Evolutionary conservation across 1,140 invertebrate species (phyloP), one percentile per base, ranked within the genome.

Genomic region (Pinna nobilis): DNA sequence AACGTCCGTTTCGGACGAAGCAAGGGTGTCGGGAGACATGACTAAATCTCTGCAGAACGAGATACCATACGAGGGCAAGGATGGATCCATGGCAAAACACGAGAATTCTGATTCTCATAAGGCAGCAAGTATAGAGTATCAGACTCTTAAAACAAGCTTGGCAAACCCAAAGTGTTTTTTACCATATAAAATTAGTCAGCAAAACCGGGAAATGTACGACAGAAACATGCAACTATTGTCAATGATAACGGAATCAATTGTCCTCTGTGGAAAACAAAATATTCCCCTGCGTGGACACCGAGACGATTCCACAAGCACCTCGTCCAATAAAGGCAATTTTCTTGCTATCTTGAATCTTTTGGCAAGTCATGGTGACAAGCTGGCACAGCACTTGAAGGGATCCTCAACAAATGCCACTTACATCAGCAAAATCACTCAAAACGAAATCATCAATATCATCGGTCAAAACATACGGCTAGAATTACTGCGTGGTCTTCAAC

Each of bases 251-350:
- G 23, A 65, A 65, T 33, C 63, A 4, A 9, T 65, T 32, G 23
- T 65, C 18, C 32, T 65, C 9, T 65, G 63, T 50, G 47, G 63
- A 25, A 65, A 65, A 25, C 63, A 49, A 41, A 65, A 49, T 30
- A 65, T 65, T 32, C 18, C 63, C 15, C 30, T 65, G 15, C 13
- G 63, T 47, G 63, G 63, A 50, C 63, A 65, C 28, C 18, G 63
- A 32, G 63, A 49, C 44, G 63, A 65, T 32, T 47, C 39, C 5
- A 65, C 63, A 3, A 50, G 41, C 28, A 7, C 23, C 1, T 25
- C 44, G 15, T 20, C 44, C 4, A 65, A 50, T 50, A 65, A 65
- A 41, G 63, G 44, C 30, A 65, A 65, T 37, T 65, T 50, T 50
- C 25, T 65, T 5, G 63, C 44, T 13, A 49, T 65, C 50, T 33